These are phyloP conservation scores for Thymelicus lineola DNA, from an alignment of 2,888 invertebrate species.

Conservation along the genomic window DNA sequence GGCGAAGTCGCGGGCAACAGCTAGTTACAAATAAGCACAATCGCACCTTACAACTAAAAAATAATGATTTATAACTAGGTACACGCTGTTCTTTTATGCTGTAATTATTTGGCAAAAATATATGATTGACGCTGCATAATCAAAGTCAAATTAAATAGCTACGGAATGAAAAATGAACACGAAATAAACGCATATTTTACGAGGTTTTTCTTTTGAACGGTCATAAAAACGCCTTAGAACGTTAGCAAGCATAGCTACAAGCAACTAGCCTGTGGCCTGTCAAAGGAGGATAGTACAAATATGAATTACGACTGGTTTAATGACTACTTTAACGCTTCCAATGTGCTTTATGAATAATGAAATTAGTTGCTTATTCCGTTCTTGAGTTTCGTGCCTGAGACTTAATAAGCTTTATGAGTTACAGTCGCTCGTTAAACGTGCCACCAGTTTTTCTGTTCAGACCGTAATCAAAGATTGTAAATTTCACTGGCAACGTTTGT, in stretches of 20 bases:
- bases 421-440: constrained; percentile 64
- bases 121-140: constrained; percentile 77
- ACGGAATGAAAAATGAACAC: constrained; percentile 77
- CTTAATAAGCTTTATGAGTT: constrained; percentile 77
- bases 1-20: too few relatives aligned
- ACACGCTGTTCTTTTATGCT: too few relatives aligned
- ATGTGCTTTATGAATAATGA: constrained; percentile 85
- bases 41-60: too few relatives aligned
- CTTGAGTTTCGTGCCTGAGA: constrained; percentile 74
- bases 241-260: constrained; percentile 57
- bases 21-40: too few relatives aligned
- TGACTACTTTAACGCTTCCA: constrained; percentile 83
- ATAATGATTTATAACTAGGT: too few relatives aligned
- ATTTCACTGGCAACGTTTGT: constrained; percentile 38
- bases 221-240: constrained; percentile 79
- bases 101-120: not conserved
- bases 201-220: constrained; percentile 77
- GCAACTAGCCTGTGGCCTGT: constrained; percentile 72
- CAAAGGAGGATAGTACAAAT: constrained; percentile 78
- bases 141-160: constrained; percentile 78
- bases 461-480: constrained; percentile 60
- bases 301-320: constrained; percentile 79
- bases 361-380: constrained; percentile 83
- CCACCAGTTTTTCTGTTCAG: constrained; percentile 52
- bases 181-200: constrained; percentile 77